A percentile compares a stretch with the other conserved stretches of the same genome.
Conservation (phyloP, 2,797 vertebrate species). For the Falco biarmicus region DNA sequence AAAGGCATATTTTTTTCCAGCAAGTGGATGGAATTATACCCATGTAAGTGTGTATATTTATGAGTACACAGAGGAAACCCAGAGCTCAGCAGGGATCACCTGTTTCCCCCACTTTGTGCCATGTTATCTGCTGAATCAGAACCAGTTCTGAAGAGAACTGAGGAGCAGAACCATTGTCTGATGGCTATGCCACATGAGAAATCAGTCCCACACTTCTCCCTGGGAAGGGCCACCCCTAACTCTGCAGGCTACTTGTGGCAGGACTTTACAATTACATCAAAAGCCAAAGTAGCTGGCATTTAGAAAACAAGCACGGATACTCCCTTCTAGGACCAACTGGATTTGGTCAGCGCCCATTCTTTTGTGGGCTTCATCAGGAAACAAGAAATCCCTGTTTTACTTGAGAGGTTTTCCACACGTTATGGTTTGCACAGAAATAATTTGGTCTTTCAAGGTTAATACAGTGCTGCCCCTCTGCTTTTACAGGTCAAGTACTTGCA, state of each 20-base stretch:
- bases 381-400: neutral
- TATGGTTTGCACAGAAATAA: neutral
- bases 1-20: neutral
- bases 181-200: neutral
- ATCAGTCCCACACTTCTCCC: neutral
- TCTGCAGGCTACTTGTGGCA: neutral
- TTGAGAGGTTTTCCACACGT: neutral
- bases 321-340: neutral
- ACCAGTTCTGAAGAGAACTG: neutral
- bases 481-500: neutral
- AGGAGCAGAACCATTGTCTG: neutral
- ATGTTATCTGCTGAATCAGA: neutral
- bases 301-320: neutral
- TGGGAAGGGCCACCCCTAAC: neutral
- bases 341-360: accelerated
- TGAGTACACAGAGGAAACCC: neutral
- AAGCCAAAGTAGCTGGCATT: neutral
- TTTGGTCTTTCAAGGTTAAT: neutral
- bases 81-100: accelerated
- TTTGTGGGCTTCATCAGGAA: neutral
- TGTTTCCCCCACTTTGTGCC: neutral
- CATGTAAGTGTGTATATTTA: neutral
- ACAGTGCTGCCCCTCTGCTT: neutral
- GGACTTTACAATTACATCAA: neutral
- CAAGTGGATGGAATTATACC: neutral